These are phyloP conservation scores for Hephaestus fuliginosus DNA, from an alignment of 2,797 vertebrate species.

Conservation along the genomic window DNA sequence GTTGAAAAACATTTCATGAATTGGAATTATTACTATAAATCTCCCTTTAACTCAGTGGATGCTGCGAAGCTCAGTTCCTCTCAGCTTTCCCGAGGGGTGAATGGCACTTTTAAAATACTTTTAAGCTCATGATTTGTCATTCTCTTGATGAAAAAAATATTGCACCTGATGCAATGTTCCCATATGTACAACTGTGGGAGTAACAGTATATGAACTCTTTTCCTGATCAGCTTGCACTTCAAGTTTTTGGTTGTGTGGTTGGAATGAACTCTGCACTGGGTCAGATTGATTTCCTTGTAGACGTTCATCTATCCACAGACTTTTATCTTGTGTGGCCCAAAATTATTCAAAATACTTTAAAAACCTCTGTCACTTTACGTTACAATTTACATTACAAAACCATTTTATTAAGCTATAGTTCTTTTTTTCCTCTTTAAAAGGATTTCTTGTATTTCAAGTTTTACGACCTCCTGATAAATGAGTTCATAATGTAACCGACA, in stretches of 20 bases:
- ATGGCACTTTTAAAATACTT: background rate
- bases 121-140: background rate
- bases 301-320: slow-evolving; percentile 1
- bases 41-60: background rate
- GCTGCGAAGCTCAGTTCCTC: background rate
- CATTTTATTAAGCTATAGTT: background rate
- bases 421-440: too few species aligned
- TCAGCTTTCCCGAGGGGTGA: background rate
- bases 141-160: background rate
- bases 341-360: background rate
- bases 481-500: background rate
- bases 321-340: slow-evolving; percentile 1
- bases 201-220: background rate
- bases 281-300: background rate
- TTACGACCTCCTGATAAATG: background rate
- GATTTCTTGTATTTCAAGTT: background rate
- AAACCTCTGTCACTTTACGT: background rate
- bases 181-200: background rate
- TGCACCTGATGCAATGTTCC: background rate
- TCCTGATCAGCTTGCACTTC: background rate
- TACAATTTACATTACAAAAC: background rate
- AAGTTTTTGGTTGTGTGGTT: too few species aligned
- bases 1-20: background rate
- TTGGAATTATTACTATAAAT: background rate
- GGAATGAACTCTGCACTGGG: too few species aligned